These are phyloP conservation scores for Apistogramma diplotaenia DNA, from an alignment of 2,113 vertebrate species.

Conservation along the genomic window DNA sequence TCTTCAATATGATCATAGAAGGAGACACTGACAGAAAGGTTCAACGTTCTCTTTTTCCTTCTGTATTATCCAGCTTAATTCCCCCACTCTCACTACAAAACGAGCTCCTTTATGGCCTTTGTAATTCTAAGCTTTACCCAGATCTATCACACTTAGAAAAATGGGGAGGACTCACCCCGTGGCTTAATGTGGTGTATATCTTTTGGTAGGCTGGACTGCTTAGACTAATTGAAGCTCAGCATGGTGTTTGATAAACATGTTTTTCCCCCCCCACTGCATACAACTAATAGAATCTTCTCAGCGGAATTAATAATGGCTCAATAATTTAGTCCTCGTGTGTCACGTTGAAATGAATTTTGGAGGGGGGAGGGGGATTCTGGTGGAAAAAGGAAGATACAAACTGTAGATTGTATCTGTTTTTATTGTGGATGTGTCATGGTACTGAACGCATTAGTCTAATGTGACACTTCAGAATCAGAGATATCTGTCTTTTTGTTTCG, in stretches of 20 bases:
- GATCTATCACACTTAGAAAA: conserved; percentile 27
- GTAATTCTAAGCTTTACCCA: conserved; percentile 17
- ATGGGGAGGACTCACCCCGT: conserved; percentile 18
- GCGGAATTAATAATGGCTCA: conserved; percentile 35
- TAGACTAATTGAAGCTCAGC: conserved; percentile 66
- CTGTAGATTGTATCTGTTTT: neutral
- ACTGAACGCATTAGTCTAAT: neutral
- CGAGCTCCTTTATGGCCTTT: conserved; percentile 9
- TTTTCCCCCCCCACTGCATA: conserved; percentile 31
- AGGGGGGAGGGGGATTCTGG: neutral
- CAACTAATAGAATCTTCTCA: conserved; percentile 54
- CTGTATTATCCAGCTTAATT: conserved; percentile 28
- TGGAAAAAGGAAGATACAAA: neutral
- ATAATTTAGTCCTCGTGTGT: conserved; percentile 42
- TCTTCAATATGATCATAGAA: conserved; percentile 7
- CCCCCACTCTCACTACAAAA: conserved; percentile 4
- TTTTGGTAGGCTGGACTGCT: conserved; percentile 43
- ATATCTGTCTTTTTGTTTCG: neutral
- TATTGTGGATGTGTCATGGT: neutral
- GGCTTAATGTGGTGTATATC: conserved; percentile 36
- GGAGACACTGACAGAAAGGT: conserved; percentile 4
- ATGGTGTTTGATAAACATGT: conserved; percentile 60
- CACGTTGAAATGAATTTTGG: neutral
- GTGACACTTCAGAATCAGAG: accelerated
- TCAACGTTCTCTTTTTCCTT: neutral